Conservation (phyloP, 2,888 invertebrate species). For the Druceiella hillmani region DNA sequence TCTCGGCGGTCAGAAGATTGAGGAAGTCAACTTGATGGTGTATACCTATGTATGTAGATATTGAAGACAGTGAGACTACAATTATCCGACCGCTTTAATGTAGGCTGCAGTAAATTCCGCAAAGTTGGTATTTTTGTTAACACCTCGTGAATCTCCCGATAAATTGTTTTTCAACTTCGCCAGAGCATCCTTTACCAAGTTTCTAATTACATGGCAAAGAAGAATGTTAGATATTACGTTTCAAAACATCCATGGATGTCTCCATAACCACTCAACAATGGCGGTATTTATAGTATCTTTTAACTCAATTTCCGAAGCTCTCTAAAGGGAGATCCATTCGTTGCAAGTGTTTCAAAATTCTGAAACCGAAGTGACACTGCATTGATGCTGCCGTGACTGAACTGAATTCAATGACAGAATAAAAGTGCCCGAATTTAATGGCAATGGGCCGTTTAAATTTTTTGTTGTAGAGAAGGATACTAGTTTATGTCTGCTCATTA, state of each 20-base stretch:
- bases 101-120: conserved; percentile 45
- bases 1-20: conserved; percentile 44
- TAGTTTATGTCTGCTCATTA: conserved; percentile 43
- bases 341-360: conserved; percentile 65
- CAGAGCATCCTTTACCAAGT: conserved; percentile 37
- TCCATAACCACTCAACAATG: conserved; percentile 45
- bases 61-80: conserved; percentile 52
- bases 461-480: conserved; percentile 60
- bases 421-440: conserved; percentile 54
- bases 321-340: conserved; percentile 50
- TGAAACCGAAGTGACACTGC: conserved; percentile 67
- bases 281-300: conserved; percentile 56
- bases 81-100: conserved; percentile 67
- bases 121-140: conserved; percentile 63
- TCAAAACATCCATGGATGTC: conserved; percentile 53
- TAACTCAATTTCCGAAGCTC: conserved; percentile 51
- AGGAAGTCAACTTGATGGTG: conserved; percentile 68
- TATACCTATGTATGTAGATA: conserved; percentile 53
- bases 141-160: conserved; percentile 45
- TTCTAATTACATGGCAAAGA: conserved; percentile 55
- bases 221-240: conserved; percentile 59
- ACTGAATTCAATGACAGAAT: conserved; percentile 49
- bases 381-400: conserved; percentile 58
- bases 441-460: conserved; percentile 63
- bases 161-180: conserved; percentile 50